Percentiles rank a stretch among this genome's conserved stretches.
These are phyloP conservation scores for Phodopus roborovskii DNA, from an alignment of 2,113 vertebrate species.

Conservation along the genomic window DNA sequence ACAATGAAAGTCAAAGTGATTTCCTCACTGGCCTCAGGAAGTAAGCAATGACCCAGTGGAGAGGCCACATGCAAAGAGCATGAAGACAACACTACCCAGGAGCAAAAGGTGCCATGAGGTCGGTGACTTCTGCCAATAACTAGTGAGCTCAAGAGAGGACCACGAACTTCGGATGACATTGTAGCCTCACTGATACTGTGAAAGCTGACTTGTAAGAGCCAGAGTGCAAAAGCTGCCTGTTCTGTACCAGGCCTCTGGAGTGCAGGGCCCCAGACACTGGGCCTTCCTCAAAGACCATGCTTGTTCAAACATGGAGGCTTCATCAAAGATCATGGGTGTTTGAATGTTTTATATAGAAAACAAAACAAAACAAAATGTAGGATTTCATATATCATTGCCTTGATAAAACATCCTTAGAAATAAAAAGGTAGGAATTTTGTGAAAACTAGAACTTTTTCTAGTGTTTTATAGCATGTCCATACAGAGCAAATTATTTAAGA, in stretches of 20 bases:
- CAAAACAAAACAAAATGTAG: not conserved
- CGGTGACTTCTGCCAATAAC: not conserved
- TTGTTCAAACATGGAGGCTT: not conserved
- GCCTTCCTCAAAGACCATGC: not conserved
- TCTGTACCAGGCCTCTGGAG: not conserved
- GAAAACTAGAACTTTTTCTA: not conserved
- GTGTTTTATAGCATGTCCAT: not conserved
- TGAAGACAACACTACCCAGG: not conserved
- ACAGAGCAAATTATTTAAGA: constrained; percentile 30
- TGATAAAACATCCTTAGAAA: constrained; percentile 7
- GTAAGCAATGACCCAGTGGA: not conserved
- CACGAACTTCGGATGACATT: not conserved
- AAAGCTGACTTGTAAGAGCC: not conserved
- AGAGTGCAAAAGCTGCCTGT: not conserved
- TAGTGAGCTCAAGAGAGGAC: not conserved
- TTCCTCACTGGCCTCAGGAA: not conserved
- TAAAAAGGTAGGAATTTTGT: not conserved
- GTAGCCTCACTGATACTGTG: not conserved
- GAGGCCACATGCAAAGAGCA: not conserved
- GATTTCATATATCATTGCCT: not conserved
- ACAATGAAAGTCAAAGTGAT: not conserved
- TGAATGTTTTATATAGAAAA: not conserved
- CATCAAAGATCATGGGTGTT: not conserved
- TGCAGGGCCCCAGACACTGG: not conserved
- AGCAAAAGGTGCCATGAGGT: not conserved